These are phyloP conservation scores for Eublepharis macularius DNA, from an alignment of 2,113 vertebrate species.

Conservation along the genomic window DNA sequence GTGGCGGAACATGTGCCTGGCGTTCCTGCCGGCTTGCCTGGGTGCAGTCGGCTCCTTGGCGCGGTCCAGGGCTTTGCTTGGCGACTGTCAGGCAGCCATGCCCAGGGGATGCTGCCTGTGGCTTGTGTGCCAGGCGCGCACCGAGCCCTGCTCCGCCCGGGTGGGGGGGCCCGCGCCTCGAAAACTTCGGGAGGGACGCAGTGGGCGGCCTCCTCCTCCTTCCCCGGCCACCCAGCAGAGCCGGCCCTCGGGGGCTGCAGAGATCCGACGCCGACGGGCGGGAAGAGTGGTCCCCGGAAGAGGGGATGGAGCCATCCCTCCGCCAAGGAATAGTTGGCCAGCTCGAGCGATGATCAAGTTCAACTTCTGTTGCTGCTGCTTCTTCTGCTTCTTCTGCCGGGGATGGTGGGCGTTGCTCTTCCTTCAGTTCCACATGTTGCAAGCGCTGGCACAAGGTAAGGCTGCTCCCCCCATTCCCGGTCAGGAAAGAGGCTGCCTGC, in stretches of 20 bases:
- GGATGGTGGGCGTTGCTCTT: constrained; percentile 83
- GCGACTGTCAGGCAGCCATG: constrained; percentile 48
- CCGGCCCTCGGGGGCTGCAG: constrained; percentile 44
- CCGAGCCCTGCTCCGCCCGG: constrained; percentile 13
- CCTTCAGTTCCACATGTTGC: constrained; percentile 84
- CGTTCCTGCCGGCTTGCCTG: constrained; percentile 68
- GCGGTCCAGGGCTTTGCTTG: constrained; percentile 57
- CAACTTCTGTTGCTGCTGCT: constrained; percentile 58
- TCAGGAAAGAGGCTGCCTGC: constrained; percentile 54
- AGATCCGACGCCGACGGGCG: not conserved
- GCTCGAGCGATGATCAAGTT: constrained; percentile 78
- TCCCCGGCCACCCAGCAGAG: constrained; percentile 41
- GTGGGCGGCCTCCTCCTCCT: constrained; percentile 24
- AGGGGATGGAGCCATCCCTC: constrained; percentile 48
- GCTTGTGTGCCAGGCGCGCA: constrained; percentile 43
- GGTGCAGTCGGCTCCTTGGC: constrained; percentile 63
- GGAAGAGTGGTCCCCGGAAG: constrained; percentile 30
- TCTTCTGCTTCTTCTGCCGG: constrained; percentile 64
- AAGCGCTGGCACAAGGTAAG: constrained; percentile 85
- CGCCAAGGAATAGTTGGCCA: constrained; percentile 62
- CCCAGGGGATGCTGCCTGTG: constrained; percentile 38
- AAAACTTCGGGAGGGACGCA: constrained; percentile 36
- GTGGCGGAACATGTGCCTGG: constrained; percentile 69
- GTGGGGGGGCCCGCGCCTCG: constrained; percentile 37
- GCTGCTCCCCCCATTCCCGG: constrained; percentile 46